These are phyloP conservation scores for Temnothorax ravouxi DNA, from an alignment of 2,888 invertebrate genomes.

Conservation along the genomic window DNA sequence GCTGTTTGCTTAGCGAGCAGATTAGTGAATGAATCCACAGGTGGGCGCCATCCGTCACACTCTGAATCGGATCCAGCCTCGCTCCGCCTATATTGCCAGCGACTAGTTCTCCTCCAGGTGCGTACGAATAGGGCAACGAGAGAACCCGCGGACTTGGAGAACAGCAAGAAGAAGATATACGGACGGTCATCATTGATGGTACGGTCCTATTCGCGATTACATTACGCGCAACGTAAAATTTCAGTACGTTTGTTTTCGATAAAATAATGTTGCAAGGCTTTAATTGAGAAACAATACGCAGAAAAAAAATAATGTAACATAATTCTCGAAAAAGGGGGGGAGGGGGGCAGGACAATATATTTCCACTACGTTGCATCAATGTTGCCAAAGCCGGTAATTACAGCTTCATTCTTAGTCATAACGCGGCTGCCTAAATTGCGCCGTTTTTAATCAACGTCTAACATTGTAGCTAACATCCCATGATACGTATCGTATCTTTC, in stretches of 20 bases:
- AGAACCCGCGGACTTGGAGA: slow-evolving; percentile 49
- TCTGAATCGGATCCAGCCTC: slow-evolving; percentile 78
- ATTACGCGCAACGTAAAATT: background rate
- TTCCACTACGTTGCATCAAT: background rate
- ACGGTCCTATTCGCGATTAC: background rate
- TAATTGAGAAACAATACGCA: background rate
- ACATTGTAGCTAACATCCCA: slow-evolving; percentile 39
- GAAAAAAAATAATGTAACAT: background rate
- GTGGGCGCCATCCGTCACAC: slow-evolving; percentile 86
- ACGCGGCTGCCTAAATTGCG: slow-evolving; percentile 45
- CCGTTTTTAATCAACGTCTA: slow-evolving; percentile 49
- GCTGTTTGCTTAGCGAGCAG: slow-evolving; percentile 86
- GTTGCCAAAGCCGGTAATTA: slow-evolving; percentile 32
- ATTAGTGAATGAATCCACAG: slow-evolving; percentile 87
- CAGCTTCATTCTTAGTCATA: slow-evolving; percentile 40
- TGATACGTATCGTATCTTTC: slow-evolving; percentile 37
- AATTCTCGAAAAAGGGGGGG: background rate
- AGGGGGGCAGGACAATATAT: background rate
- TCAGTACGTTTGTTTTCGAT: background rate
- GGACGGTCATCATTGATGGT: background rate
- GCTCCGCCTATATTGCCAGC: slow-evolving; percentile 81
- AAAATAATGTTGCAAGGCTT: background rate
- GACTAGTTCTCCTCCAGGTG: slow-evolving; percentile 70
- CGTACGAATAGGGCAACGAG: slow-evolving; percentile 65
- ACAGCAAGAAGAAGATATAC: background rate